Percentiles rank a stretch among this genome's conserved stretches.
phyloP scores from a whole-genome alignment of 2,888 invertebrate species.

The Cosmia trapezina region DNA sequence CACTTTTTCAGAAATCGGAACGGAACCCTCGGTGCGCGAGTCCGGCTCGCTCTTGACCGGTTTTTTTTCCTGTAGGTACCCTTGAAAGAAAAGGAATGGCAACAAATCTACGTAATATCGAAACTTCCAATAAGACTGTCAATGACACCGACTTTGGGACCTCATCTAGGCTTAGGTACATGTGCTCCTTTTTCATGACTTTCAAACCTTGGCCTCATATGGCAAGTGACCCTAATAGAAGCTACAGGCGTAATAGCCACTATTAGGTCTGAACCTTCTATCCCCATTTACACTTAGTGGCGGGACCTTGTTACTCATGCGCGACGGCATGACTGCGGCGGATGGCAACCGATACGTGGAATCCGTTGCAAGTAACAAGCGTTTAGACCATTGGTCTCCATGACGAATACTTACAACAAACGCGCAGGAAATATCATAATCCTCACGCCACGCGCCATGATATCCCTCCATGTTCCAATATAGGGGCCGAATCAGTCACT shows the following conservation, averaged over 20 bases:
- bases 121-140: not conserved
- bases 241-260: too few species aligned
- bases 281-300: conserved; percentile 37
- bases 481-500: not conserved
- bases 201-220: not conserved
- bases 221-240: conserved; percentile 27
- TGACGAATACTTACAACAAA: conserved; percentile 39
- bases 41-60: too few species aligned
- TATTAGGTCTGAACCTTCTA: conserved; percentile 55
- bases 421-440: conserved; percentile 25
- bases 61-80: too few species aligned
- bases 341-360: conserved; percentile 81
- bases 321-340: conserved; percentile 75
- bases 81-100: not conserved
- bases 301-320: conserved; percentile 80
- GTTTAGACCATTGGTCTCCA: conserved; percentile 39
- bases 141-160: not conserved
- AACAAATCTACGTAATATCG: not conserved
- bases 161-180: not conserved
- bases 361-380: conserved; percentile 69
- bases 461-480: not conserved
- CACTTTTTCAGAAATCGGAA: too few species aligned
- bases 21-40: too few species aligned
- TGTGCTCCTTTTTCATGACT: not conserved
- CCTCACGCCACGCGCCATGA: not conserved